Evolutionary conservation across 2,797 vertebrate genomes (phyloP), one percentile per base, ranked within the genome.

Genomic region (Characodon lateralis): DNA sequence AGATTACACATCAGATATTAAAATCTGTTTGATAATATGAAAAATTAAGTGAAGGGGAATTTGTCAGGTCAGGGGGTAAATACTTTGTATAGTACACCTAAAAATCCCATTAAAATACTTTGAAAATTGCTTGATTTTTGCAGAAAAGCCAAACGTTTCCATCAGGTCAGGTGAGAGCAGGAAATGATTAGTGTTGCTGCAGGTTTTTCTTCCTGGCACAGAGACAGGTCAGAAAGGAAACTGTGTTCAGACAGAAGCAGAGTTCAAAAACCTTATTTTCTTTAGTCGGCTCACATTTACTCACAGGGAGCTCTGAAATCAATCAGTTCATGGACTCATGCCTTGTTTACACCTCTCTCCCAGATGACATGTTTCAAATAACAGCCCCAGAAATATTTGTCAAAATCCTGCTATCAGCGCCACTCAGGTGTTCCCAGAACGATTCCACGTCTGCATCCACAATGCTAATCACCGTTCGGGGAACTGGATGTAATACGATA

Each of bases 191-290:
- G 0, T n/a, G n/a, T 43, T 68, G 22, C 39, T n/a, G 4, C 22
- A 0, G 10, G 2, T 26, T 69, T n/a, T 69, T 69, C 41, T n/a
- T 26, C 39, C 24, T 24, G 14, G 24, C 22, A 20, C 20, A 46
- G 9, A 26, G 10, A 28, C n/a, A 7, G 55, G 55, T 58, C 56
- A 59, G 24, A 46, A 63, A 63, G 2, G 61, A 63, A 39, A 39
- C 14, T 16, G 28, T 35, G 59, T 31, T 41, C 20, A 41, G 63
- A 66, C 5, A 68, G 35, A 68, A 43, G 43, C 20, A 12, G 24
- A 69, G 66, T 69, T 69, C 71, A 56, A 56, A 72, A 72, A 55
- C 16, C 70, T 69, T 12, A 69, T 69, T 69, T 69, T 46, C 66
- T 69, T 16, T n/a, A 26, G 66, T 69, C 70, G 28, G 70, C 48